Evolutionary conservation across 2,113 vertebrate species (phyloP).

Genomic region (Datnioides undecimradiatus): DNA sequence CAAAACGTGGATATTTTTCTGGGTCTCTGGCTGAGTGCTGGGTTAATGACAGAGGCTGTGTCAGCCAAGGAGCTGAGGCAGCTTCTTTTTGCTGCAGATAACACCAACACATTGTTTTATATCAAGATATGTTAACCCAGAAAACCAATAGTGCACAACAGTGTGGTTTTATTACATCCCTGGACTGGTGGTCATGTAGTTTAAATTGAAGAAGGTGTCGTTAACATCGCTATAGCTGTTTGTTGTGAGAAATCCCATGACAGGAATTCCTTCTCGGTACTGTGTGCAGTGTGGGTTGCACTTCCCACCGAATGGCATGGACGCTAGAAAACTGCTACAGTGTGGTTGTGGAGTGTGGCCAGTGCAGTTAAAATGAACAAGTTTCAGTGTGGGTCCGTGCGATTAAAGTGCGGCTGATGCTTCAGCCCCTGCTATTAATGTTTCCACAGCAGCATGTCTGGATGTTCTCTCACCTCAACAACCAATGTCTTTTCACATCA

Average conservation of each 20-base stretch:
- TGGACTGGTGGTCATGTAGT: conserved; percentile 3
- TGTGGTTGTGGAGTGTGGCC: background rate
- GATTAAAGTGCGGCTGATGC: conserved; percentile 27
- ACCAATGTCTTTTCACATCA: conserved; percentile 74
- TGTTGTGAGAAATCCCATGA: background rate
- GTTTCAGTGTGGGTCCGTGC: conserved; percentile 1
- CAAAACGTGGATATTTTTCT: conserved; percentile 73
- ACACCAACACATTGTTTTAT: conserved; percentile 48
- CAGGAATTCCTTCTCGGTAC: background rate
- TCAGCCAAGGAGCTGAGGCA: conserved; percentile 54
- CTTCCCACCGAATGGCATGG: conserved; percentile 22
- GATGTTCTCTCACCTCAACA: conserved; percentile 63
- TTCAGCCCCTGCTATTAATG: conserved; percentile 31
- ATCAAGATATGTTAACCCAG: conserved; percentile 11
- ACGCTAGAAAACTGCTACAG: background rate
- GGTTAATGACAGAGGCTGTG: conserved; percentile 70
- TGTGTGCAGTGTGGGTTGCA: conserved; percentile 17
- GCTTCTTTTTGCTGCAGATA: conserved; percentile 61
- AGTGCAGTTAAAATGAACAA: conserved; percentile 19
- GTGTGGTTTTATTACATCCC: background rate
- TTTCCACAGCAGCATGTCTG: conserved; percentile 41
- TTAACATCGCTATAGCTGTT: background rate
- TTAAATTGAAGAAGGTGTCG: conserved; percentile 33
- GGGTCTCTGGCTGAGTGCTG: conserved; percentile 56
- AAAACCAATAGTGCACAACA: background rate